Base-by-base conservation (phyloP, 2,888 invertebrate species). In the Leptogaster cylindrica region DNA sequence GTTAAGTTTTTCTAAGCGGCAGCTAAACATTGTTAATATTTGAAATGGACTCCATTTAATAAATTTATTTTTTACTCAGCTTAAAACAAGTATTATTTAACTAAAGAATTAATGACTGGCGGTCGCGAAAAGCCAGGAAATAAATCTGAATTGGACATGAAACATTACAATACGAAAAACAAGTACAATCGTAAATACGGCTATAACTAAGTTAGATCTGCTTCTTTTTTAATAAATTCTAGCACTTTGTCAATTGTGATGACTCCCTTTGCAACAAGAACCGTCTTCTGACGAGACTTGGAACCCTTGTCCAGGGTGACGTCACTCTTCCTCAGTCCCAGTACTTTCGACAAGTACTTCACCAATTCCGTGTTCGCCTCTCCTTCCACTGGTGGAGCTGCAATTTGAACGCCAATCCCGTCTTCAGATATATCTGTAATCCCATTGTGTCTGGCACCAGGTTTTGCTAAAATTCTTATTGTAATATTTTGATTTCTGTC, bases 1-100 rank as follows among this genome's bases (percentile, higher is more conserved):
- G 97, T 98, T 7, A 99, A 99, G 82, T 99, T 99, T 83, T 95
- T 97, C 79, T 96, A 84, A 83, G 8, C 71, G 16, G 12, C 7
- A 1, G 16, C 25, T 2, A n/a, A n/a, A n/a, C n/a, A n/a, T n/a
- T n/a, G n/a, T n/a, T n/a, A n/a, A n/a, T n/a, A n/a, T n/a, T n/a
- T n/a, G n/a, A n/a, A n/a, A n/a, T n/a, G n/a, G n/a, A n/a, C n/a
- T n/a, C n/a, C n/a, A n/a, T n/a, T n/a, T n/a, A n/a, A n/a, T n/a
- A n/a, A n/a, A n/a, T n/a, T n/a, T n/a, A n/a, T n/a, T n/a, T n/a
- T n/a, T n/a, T n/a, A n/a, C n/a, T n/a, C n/a, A n/a, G n/a, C n/a
- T n/a, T n/a, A n/a, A n/a, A n/a, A n/a, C n/a, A n/a, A n/a, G n/a
- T n/a, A n/a, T n/a, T n/a, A n/a, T n/a, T n/a, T n/a, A n/a, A n/a